Evolutionary conservation across 2,888 invertebrate species (phyloP).

Genomic region (Lysandra coridon): DNA sequence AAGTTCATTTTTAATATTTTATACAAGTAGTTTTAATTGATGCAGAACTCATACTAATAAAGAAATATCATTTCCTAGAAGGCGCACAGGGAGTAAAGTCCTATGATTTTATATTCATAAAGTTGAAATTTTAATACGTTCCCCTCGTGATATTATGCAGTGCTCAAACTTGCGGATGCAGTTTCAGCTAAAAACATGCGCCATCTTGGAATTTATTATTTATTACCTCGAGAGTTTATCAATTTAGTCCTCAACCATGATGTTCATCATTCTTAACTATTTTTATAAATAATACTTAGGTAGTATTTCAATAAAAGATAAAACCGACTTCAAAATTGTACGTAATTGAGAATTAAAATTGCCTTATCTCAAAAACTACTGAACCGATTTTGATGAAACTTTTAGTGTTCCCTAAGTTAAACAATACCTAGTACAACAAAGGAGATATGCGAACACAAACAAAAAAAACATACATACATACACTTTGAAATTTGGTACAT

Average conservation of each 20-base stretch:
- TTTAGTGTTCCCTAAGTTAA: too few species aligned
- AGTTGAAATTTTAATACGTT: slow-evolving; percentile 14
- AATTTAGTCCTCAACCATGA: not conserved
- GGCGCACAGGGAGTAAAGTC: not conserved
- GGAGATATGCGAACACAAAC: too few species aligned
- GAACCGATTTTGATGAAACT: too few species aligned
- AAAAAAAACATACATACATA: too few species aligned
- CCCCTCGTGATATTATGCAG: slow-evolving; percentile 4
- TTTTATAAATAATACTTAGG: not conserved
- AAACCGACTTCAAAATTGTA: too few species aligned
- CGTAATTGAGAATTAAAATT: too few species aligned
- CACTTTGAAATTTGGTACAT: too few species aligned
- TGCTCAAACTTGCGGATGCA: slow-evolving; percentile 18
- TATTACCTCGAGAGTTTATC: not conserved
- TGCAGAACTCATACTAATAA: not conserved
- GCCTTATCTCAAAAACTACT: too few species aligned
- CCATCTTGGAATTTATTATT: slow-evolving; percentile 9
- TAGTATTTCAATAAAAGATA: too few species aligned
- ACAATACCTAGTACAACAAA: too few species aligned
- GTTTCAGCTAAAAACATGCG: slow-evolving; percentile 5
- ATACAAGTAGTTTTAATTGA: not conserved
- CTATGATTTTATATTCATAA: slow-evolving; percentile 16
- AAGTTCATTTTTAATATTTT: too few species aligned
- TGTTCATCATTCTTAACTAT: not conserved
- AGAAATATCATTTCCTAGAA: not conserved